phyloP scores from a whole-genome alignment of 2,888 invertebrate genomes.

The Trissolcus brochymenae region DNA sequence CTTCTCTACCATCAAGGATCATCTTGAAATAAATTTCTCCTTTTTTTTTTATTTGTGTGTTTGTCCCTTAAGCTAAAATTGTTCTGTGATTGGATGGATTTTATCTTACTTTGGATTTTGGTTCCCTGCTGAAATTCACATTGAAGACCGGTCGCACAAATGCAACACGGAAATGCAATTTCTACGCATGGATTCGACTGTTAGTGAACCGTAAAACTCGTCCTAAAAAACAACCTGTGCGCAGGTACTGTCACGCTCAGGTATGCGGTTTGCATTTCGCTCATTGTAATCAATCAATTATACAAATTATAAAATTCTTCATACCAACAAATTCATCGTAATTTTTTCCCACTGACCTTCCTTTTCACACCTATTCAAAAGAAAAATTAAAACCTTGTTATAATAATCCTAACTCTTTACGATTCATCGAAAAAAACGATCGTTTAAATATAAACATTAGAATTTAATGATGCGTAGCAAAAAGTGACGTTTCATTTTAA shows the following conservation, averaged over 20 bases:
- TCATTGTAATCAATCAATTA: neutral
- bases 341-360: too few relatives aligned
- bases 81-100: neutral
- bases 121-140: neutral
- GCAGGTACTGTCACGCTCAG: slow-evolving; percentile 27
- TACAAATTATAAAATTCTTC: too few relatives aligned
- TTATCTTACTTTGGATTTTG: neutral
- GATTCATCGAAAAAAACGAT: too few relatives aligned
- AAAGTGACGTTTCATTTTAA: too few relatives aligned
- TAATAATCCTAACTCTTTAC: too few relatives aligned
- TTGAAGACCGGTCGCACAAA: slow-evolving; percentile 12
- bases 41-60: neutral
- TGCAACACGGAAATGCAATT: slow-evolving; percentile 41
- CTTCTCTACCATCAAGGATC: slow-evolving; percentile 8
- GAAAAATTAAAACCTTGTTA: too few relatives aligned
- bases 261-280: slow-evolving; percentile 4
- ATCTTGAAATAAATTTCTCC: neutral
- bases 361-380: too few relatives aligned
- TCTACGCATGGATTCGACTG: slow-evolving; percentile 41
- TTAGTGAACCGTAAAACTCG: slow-evolving; percentile 47
- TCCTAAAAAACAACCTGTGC: slow-evolving; percentile 27
- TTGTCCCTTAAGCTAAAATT: too few relatives aligned
- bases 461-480: too few relatives aligned
- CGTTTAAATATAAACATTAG: too few relatives aligned
- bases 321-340: too few relatives aligned